These are phyloP conservation scores for Heliconius cydno DNA, from an alignment of 2,888 invertebrate genomes.

Conservation along the genomic window DNA sequence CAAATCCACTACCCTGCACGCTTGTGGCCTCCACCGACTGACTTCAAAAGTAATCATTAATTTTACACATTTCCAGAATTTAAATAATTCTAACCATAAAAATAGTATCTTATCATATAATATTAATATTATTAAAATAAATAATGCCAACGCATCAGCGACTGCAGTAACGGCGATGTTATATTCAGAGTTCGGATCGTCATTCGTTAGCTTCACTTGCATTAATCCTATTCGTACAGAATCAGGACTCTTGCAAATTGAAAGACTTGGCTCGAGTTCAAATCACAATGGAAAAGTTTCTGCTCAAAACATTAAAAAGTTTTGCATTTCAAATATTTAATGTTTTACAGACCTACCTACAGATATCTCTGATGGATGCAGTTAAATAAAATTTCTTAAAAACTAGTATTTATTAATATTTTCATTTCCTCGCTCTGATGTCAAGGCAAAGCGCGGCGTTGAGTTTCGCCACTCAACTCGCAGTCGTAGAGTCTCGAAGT, in stretches of 20 bases:
- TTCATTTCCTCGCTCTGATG: too few species aligned
- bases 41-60: too few species aligned
- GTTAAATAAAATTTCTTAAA: too few species aligned
- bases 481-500: not conserved
- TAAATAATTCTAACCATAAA: too few species aligned
- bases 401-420: too few species aligned
- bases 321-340: slow-evolving; percentile 32
- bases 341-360: slow-evolving; percentile 8
- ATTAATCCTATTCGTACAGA: slow-evolving; percentile 32
- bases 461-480: not conserved
- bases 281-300: slow-evolving; percentile 40
- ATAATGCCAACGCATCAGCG: not conserved
- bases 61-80: too few species aligned
- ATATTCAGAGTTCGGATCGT: slow-evolving; percentile 28
- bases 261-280: slow-evolving; percentile 44
- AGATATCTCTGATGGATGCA: not conserved
- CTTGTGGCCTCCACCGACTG: too few species aligned
- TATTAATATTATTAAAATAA: too few species aligned
- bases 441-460: not conserved
- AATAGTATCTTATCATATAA: too few species aligned
- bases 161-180: slow-evolving; percentile 5
- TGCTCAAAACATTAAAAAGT: slow-evolving; percentile 27
- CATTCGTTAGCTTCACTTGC: slow-evolving; percentile 21
- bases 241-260: slow-evolving; percentile 41
- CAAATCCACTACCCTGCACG: too few species aligned